Conservation (phyloP, 2,113 vertebrate species). For the Fulmarus glacialis region DNA sequence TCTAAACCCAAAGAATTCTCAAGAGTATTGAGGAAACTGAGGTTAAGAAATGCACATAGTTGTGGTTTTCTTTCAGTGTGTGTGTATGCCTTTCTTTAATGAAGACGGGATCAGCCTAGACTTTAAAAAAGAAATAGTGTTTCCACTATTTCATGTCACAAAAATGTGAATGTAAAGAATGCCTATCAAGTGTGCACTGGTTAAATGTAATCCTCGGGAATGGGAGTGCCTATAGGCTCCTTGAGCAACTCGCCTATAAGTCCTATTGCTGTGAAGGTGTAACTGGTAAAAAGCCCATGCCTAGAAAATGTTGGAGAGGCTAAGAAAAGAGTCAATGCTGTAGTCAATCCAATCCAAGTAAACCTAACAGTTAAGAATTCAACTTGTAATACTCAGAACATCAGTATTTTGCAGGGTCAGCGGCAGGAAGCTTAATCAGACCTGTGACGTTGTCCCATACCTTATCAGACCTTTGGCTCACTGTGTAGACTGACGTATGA, state of each 20-base stretch:
- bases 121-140: not conserved
- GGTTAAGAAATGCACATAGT: not conserved
- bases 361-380: not conserved
- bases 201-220: not conserved
- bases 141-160: not conserved
- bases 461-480: not conserved
- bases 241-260: not conserved
- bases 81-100: not conserved
- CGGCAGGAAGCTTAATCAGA: not conserved
- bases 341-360: not conserved
- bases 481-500: no score
- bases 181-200: not conserved
- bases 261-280: not conserved
- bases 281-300: not conserved
- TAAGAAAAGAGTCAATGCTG: not conserved
- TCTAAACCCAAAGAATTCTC: not conserved
- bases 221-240: not conserved
- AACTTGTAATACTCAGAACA: not conserved
- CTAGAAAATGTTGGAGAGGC: not conserved
- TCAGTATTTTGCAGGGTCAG: not conserved
- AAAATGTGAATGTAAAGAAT: not conserved
- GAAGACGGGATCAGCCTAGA: not conserved
- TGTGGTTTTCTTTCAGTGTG: not conserved
- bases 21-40: not conserved
- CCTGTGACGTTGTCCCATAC: not conserved